A percentile compares a stretch with the other conserved stretches of the same genome.
These are phyloP conservation scores for Xanthostigma xanthostigma DNA, from an alignment of 2,888 invertebrate genomes.

Conservation along the genomic window DNA sequence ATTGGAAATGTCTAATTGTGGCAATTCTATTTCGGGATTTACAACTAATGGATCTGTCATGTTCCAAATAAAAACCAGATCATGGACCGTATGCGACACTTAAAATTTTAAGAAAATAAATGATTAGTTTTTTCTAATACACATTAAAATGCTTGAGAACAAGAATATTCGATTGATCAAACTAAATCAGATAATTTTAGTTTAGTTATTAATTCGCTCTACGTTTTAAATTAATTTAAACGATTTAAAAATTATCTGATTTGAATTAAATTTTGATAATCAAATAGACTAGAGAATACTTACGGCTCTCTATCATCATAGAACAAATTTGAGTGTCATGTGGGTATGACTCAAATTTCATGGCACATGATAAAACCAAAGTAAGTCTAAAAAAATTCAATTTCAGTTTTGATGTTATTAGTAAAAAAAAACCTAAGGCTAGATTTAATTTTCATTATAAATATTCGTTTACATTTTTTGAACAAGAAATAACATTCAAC, in stretches of 20 bases:
- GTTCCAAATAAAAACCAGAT: conserved; percentile 82
- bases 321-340: conserved; percentile 88
- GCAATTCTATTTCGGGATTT: conserved; percentile 75
- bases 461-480: too few species aligned
- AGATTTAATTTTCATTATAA: too few species aligned
- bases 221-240: too few species aligned
- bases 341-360: conserved; percentile 88
- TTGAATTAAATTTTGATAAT: too few species aligned
- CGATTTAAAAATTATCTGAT: too few species aligned
- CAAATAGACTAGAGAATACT: conserved; percentile 29
- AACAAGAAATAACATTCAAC: too few species aligned
- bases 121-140: background rate
- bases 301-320: conserved; percentile 89
- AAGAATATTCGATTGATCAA: too few species aligned
- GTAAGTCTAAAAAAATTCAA: conserved; percentile 49
- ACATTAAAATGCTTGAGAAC: too few species aligned
- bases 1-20: conserved; percentile 74
- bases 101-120: conserved; percentile 16
- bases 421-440: too few species aligned
- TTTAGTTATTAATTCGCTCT: too few species aligned
- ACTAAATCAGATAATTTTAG: too few species aligned
- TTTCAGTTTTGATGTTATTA: too few species aligned
- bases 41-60: conserved; percentile 74
- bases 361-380: conserved; percentile 78
- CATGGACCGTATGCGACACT: conserved; percentile 84